phyloP scores from a whole-genome alignment of 2,888 invertebrate species.

The Tribolium freemani region DNA sequence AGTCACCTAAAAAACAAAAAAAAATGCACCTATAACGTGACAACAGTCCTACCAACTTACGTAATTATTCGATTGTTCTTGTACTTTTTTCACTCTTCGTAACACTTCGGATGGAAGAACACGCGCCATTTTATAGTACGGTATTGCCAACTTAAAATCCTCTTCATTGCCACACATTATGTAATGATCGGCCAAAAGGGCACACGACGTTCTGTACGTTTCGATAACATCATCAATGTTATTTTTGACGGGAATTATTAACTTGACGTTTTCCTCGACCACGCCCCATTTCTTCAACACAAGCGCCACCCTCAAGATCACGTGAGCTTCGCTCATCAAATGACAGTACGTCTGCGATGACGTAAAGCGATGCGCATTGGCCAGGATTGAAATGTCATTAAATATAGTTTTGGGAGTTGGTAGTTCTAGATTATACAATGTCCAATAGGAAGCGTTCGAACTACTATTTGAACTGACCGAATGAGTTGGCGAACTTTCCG shows the following conservation, averaged over 20 bases:
- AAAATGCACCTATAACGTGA: neutral
- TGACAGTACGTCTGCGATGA: slow-evolving; percentile 80
- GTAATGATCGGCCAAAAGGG: slow-evolving; percentile 72
- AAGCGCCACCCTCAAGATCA: slow-evolving; percentile 73
- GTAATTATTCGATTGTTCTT: slow-evolving; percentile 63
- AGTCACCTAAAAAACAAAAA: slow-evolving; percentile 57
- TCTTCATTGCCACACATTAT: slow-evolving; percentile 64
- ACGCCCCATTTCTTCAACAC: slow-evolving; percentile 64
- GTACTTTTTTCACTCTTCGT: slow-evolving; percentile 63
- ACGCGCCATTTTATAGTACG: slow-evolving; percentile 72
- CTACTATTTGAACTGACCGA: slow-evolving; percentile 65
- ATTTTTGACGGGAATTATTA: slow-evolving; percentile 54
- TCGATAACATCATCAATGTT: slow-evolving; percentile 67
- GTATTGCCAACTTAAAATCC: slow-evolving; percentile 66
- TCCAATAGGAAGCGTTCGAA: slow-evolving; percentile 72
- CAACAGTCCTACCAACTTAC: slow-evolving; percentile 47
- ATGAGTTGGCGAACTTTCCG: slow-evolving; percentile 71
- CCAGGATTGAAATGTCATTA: slow-evolving; percentile 79
- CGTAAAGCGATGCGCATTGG: slow-evolving; percentile 74
- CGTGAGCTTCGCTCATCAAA: slow-evolving; percentile 80
- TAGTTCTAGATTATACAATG: slow-evolving; percentile 79
- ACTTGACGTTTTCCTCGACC: slow-evolving; percentile 61
- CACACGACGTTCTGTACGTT: slow-evolving; percentile 71
- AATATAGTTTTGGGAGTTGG: slow-evolving; percentile 77
- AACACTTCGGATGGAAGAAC: slow-evolving; percentile 70